Evolutionary conservation across 2,113 vertebrate genomes (phyloP).

Genomic region (Telmatochromis brachygnathus): DNA sequence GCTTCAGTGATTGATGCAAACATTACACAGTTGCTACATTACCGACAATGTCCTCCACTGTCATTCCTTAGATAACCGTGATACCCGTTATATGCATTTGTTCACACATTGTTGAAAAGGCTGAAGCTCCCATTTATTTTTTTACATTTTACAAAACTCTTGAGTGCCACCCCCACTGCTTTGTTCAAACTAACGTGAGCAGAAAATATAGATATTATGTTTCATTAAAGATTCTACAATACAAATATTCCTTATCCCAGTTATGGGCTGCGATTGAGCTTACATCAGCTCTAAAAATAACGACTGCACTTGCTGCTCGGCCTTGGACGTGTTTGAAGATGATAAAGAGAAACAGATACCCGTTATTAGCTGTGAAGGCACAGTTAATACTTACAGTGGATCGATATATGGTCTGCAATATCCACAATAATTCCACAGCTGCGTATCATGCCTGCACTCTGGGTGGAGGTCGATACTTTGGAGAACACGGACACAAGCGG

Average conservation of each 20-base stretch:
- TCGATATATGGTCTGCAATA: background rate
- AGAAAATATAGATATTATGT: slow-evolving; percentile 31
- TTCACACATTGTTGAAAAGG: background rate
- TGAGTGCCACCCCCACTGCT: background rate
- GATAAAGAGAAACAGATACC: slow-evolving; percentile 42
- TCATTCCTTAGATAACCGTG: background rate
- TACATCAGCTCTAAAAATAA: slow-evolving; percentile 53
- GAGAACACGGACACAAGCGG: background rate
- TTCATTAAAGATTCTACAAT: slow-evolving; percentile 37
- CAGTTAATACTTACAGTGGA: slow-evolving; percentile 30
- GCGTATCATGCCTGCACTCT: background rate
- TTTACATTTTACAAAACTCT: background rate
- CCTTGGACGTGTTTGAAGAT: slow-evolving; percentile 32
- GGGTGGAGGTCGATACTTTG: background rate
- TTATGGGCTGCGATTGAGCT: background rate
- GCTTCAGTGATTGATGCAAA: background rate
- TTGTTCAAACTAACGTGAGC: background rate
- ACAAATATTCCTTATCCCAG: slow-evolving; percentile 36
- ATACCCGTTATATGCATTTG: background rate
- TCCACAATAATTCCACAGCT: background rate
- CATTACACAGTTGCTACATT: background rate
- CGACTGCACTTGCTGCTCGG: slow-evolving; percentile 4
- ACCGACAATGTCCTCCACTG: background rate
- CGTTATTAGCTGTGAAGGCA: background rate
- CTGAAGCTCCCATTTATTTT: background rate